Base-by-base conservation (phyloP, 1,140 invertebrate genomes). In the Mylabris phalerata region DNA sequence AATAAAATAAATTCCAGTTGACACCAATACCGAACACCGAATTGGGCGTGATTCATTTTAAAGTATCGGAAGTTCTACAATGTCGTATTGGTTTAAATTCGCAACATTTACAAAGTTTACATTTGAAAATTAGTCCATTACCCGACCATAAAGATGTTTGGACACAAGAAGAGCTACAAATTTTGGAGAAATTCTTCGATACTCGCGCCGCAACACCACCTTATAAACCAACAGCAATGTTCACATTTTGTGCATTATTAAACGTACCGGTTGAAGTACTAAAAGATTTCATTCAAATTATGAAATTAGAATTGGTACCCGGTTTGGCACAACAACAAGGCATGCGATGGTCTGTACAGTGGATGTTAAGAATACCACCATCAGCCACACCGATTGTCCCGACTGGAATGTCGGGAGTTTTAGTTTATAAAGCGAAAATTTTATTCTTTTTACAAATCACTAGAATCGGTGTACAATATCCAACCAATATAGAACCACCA, bases 181-280 rank as follows among this genome's bases (percentile, higher is more conserved):
- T 92, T 26, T 81, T 97, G 64, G 92, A 97, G 74, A 89, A 89
- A 67, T 97, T 93, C 75, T 97, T 97, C 78, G 93, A 96, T 67
- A 83, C 83, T 5, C 85, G 92, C 68, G 93, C 92, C 59, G 90
- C 84, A 47, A 83, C 82, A 48, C 91, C 84, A 50, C 94, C 94
- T 0, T 97, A 90, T 75, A 92, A 94, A 68, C 90, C 90, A 0
- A 93, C 91, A 65, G 84, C 90, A 2, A 76, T 97, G 57, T 84
- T 84, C 62, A 89, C 90, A 10, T 95, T 95, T 76, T 84, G 84
- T 50, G 83, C 84, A 47, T 84, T 93, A 71, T 77, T 96, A 50
- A 89, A 87, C 67, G 84, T 89, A 52, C 91, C 92, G 7, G 81
- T 83, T 4, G 86, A 88, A 63, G 89, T 95, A 13, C 81, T 97